phyloP scores from a whole-genome alignment of 2,888 invertebrate genomes.

The Tuta absoluta region DNA sequence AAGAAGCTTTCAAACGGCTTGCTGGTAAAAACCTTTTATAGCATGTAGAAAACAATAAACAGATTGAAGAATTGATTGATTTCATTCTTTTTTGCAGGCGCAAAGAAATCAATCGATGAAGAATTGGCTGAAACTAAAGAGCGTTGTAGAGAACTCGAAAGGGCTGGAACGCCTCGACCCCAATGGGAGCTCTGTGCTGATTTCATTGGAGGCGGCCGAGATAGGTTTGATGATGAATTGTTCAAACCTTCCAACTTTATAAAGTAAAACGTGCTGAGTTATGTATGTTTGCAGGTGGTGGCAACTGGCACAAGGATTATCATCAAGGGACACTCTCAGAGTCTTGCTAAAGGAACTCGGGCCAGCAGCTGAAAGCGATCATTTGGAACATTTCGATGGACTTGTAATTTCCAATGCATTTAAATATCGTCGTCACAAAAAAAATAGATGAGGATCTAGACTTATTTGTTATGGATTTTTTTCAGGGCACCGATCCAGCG shows the following conservation, averaged over 20 bases:
- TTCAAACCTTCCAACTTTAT: background rate
- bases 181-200: constrained; percentile 76
- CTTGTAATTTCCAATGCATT: constrained; percentile 50
- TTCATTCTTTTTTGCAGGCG: constrained; percentile 41
- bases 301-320: constrained; percentile 64
- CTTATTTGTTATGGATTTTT: too few relatives aligned
- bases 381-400: constrained; percentile 74
- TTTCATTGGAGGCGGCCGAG: constrained; percentile 74
- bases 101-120: constrained; percentile 60
- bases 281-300: constrained; percentile 61
- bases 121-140: constrained; percentile 69
- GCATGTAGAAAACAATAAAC: background rate
- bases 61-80: background rate
- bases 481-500: constrained; percentile 66
- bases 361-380: constrained; percentile 71
- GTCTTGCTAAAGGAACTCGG: constrained; percentile 74
- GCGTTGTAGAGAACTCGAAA: constrained; percentile 67
- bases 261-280: background rate
- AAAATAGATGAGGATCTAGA: too few relatives aligned
- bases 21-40: constrained; percentile 42
- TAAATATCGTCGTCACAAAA: too few relatives aligned
- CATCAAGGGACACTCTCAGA: constrained; percentile 66
- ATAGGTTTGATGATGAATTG: constrained; percentile 50
- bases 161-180: constrained; percentile 75
- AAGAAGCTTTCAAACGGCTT: constrained; percentile 52